phyloP scores from a whole-genome alignment of 2,113 vertebrate species.

The Centrocercus urophasianus region DNA sequence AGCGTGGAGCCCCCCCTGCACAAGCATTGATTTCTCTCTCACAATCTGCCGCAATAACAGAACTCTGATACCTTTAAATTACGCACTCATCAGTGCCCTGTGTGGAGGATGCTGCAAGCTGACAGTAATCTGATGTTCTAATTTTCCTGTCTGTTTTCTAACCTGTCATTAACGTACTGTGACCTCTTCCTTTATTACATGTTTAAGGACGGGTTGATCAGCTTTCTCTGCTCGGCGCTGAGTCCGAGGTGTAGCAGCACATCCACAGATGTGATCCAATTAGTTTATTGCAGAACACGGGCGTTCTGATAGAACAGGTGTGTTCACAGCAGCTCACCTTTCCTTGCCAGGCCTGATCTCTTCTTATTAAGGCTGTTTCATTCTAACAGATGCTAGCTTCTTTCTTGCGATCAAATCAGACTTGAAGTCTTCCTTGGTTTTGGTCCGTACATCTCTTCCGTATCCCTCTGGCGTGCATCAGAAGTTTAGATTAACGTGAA shows the following conservation, averaged over 20 bases:
- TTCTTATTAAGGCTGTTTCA: neutral
- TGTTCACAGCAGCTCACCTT: slow-evolving; percentile 7
- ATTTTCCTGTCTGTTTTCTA: neutral
- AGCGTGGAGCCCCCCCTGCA: neutral
- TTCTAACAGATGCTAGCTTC: neutral
- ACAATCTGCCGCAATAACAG: fast-evolving
- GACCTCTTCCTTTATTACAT: neutral
- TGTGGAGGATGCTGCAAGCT: neutral
- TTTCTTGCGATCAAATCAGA: neutral
- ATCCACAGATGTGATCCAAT: neutral
- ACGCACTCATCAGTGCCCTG: neutral
- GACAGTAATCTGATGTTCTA: neutral
- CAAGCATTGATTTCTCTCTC: neutral
- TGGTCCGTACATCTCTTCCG: fast-evolving
- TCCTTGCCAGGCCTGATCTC: neutral
- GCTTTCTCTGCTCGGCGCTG: fast-evolving
- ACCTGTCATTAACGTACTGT: neutral
- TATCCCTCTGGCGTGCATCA: neutral
- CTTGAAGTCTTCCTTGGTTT: neutral
- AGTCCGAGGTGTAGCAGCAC: neutral
- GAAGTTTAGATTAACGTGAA: neutral
- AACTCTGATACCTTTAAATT: neutral
- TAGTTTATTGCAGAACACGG: fast-evolving
- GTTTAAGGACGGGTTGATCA: neutral
- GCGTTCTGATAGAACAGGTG: neutral